Percentiles rank a stretch among this genome's conserved stretches.
phyloP scores from a whole-genome alignment of 1,140 invertebrate genomes.

The Eriosoma lanigerum region DNA sequence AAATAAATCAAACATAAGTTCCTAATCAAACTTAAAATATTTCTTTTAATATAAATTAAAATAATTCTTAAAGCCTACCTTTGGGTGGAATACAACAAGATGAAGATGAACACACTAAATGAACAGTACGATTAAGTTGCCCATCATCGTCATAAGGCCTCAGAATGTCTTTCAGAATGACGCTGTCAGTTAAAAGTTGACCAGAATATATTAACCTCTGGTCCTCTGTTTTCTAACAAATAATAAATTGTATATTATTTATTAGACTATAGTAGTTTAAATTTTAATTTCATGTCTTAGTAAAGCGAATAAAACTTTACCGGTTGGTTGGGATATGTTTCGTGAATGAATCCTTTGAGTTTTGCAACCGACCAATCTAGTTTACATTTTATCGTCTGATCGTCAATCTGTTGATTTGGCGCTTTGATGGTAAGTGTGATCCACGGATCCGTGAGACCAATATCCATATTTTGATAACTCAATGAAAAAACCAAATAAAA shows the following conservation, averaged over 20 bases:
- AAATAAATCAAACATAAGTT: no score
- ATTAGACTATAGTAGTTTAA: neutral
- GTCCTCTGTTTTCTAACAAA: conserved; percentile 70
- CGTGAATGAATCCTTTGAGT: conserved; percentile 78
- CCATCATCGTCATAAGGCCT: conserved; percentile 70
- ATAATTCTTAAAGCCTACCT: neutral
- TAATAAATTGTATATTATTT: conserved; percentile 1
- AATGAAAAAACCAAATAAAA: neutral
- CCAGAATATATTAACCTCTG: conserved; percentile 90
- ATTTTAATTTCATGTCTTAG: neutral
- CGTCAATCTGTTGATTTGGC: conserved; percentile 84
- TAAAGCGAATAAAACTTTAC: conserved; percentile 63
- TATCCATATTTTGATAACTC: conserved; percentile 10
- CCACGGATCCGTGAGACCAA: neutral
- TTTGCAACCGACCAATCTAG: conserved; percentile 81
- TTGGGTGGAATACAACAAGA: conserved; percentile 8
- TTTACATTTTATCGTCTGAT: conserved; percentile 79
- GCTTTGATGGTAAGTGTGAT: conserved; percentile 81
- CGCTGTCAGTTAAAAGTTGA: conserved; percentile 76
- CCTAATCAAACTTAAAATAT: no score
- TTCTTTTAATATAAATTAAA: neutral
- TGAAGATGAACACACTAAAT: conserved; percentile 71
- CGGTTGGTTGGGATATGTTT: conserved; percentile 86
- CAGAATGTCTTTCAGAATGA: conserved; percentile 77
- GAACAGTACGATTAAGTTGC: conserved; percentile 74